Base-by-base conservation (phyloP, 1,140 invertebrate genomes). In the Drosophila mayri region DNA sequence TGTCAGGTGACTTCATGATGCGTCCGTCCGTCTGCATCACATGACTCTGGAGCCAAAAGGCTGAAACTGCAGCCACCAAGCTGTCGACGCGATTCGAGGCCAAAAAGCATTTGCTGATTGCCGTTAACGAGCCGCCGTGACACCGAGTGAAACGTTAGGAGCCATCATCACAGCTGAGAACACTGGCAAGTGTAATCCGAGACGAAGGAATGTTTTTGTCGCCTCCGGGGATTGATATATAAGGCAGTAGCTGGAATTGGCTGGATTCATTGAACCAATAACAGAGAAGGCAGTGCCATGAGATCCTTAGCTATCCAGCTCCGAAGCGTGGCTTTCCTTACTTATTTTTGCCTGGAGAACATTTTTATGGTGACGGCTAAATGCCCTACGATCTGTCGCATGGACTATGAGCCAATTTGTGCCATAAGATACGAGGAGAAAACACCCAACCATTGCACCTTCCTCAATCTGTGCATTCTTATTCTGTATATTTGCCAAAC, bases 1-100 rank as follows among this genome's bases (percentile, higher is more conserved):
- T 74, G 74, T 81, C 79, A 82, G 63, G 79, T 78, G 79, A 76
- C 79, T 81, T 62, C 66, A 81, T 50, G 49, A 63, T 61, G 62
- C 62, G 41, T 79, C 76, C 57, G 59, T 64, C 40, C 57, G 59
- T 64, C 40, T 62, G 76, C 76, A 79, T 79, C 80, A 79, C 80
- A 83, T 83, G 75, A 75, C 59, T 58, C 32, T 57, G 60, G 30
- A 50, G 47, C 38, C 32, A 14, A 38, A 52, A n/a, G 14, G 70
- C 63, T 28, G 0, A 66, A 46, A 43, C 49, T 47, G 43, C 62
- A 58, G 52, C 46, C 18, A 38, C 49, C 38, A 70, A 18, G 61
- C 66, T 76, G 63, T 76, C 63, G 47, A 57, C 43, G 50, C 54
- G 16, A 60, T 72, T 64, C 80, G 80, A 83, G 80, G 80, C 64